phyloP scores from a whole-genome alignment of 2,797 vertebrate genomes.

The Gallirallus australis region DNA sequence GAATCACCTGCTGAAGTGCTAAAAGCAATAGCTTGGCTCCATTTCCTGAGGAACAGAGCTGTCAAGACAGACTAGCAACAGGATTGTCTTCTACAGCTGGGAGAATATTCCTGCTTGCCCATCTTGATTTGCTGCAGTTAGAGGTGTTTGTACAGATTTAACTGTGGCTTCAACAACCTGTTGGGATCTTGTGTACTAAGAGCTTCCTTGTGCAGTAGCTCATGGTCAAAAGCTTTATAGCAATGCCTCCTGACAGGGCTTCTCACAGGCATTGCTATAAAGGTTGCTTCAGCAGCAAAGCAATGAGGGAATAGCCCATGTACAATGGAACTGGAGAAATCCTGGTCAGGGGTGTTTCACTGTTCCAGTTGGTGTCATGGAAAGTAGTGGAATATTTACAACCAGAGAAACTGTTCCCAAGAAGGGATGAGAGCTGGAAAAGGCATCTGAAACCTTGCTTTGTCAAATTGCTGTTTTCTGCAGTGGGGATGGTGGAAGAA shows the following conservation, averaged over 20 bases:
- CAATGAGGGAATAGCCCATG: not conserved
- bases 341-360: not conserved
- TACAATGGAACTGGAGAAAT: not conserved
- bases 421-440: not conserved
- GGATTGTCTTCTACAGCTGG: not conserved
- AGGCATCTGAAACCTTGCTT: not conserved
- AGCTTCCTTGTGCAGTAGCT: not conserved
- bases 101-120: not conserved
- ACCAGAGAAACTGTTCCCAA: not conserved
- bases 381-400: not conserved
- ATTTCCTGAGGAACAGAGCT: not conserved
- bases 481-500: not conserved
- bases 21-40: not conserved
- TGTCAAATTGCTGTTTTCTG: not conserved
- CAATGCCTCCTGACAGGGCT: not conserved
- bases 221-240: too few species aligned
- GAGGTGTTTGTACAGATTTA: not conserved
- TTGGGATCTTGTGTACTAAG: not conserved
- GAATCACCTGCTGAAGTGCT: slow-evolving; percentile 66
- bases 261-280: not conserved
- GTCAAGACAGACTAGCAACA: not conserved
- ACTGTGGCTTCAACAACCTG: not conserved
- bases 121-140: not conserved
- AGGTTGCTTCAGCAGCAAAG: not conserved
- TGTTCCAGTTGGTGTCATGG: not conserved